phyloP scores from a whole-genome alignment of 2,888 invertebrate genomes.

The Caenorhabditis sulstoni region DNA sequence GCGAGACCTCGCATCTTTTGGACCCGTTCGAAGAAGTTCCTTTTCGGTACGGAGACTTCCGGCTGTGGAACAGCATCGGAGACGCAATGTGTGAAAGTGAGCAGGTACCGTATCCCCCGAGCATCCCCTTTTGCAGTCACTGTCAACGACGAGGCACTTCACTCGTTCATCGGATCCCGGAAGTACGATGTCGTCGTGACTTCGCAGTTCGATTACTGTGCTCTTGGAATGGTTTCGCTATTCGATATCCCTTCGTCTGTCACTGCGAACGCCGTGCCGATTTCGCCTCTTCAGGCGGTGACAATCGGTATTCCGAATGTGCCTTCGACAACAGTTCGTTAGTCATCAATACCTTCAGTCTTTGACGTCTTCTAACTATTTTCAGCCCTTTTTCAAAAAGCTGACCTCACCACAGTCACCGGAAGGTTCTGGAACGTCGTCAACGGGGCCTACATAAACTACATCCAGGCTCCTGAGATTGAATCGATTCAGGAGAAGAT shows the following conservation, averaged over 20 bases:
- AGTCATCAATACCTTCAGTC: neutral
- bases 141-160: slow-evolving; percentile 40
- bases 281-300: slow-evolving; percentile 12
- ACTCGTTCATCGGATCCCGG: slow-evolving; percentile 39
- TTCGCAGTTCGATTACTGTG: slow-evolving; percentile 58
- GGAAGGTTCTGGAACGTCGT: slow-evolving; percentile 41
- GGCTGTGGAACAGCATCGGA: slow-evolving; percentile 18
- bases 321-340: slow-evolving; percentile 28
- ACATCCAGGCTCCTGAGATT: slow-evolving; percentile 30
- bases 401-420: slow-evolving; percentile 14
- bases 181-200: slow-evolving; percentile 58
- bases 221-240: slow-evolving; percentile 15
- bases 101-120: neutral
- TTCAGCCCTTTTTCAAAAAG: slow-evolving; percentile 43
- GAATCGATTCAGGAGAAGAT: slow-evolving; percentile 17
- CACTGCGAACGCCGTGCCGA: slow-evolving; percentile 31
- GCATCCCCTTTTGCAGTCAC: slow-evolving; percentile 29
- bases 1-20: slow-evolving; percentile 38
- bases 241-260: slow-evolving; percentile 30
- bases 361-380: neutral
- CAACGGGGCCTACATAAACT: slow-evolving; percentile 40
- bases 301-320: slow-evolving; percentile 25
- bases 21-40: slow-evolving; percentile 49
- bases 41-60: slow-evolving; percentile 21
- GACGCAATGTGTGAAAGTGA: slow-evolving; percentile 45